phyloP scores from a whole-genome alignment of 2,888 invertebrate species.

The Gnatocerus cornutus region DNA sequence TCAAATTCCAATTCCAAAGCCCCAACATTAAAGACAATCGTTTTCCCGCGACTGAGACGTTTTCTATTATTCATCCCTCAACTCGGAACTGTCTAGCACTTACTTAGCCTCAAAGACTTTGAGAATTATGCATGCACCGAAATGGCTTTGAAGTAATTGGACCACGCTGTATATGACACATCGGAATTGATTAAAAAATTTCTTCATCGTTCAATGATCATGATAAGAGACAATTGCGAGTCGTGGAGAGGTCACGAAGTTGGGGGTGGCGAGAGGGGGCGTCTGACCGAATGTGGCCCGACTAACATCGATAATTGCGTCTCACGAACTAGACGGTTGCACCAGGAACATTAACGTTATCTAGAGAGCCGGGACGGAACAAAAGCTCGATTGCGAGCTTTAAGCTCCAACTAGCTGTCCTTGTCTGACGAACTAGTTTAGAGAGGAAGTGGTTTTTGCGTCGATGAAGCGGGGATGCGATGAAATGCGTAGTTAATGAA shows the following conservation, averaged over 20 bases:
- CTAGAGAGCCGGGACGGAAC: constrained; percentile 23
- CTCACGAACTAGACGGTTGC: constrained; percentile 49
- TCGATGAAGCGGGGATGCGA: neutral
- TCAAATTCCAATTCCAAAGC: neutral
- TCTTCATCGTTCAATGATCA: constrained; percentile 1
- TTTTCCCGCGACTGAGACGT: neutral
- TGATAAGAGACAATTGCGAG: constrained; percentile 48
- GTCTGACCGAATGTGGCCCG: constrained; percentile 47
- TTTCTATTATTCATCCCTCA: neutral
- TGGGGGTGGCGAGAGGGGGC: constrained; percentile 31
- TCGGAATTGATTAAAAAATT: neutral
- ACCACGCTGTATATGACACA: neutral
- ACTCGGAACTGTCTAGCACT: neutral
- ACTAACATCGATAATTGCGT: constrained; percentile 50
- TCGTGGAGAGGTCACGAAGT: constrained; percentile 49
- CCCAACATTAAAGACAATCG: neutral
- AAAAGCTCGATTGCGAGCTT: constrained; percentile 7
- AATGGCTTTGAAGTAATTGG: neutral
- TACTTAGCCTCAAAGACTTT: constrained; percentile 4
- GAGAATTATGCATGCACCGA: constrained; percentile 3
- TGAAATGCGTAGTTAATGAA: constrained; percentile 1
- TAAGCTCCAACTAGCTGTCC: neutral
- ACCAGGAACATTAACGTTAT: constrained; percentile 42
- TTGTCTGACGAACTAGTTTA: constrained; percentile 1
- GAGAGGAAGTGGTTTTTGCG: no score